Conservation (phyloP, 1,140 invertebrate species). For the Drosophila parabipectinata region DNA sequence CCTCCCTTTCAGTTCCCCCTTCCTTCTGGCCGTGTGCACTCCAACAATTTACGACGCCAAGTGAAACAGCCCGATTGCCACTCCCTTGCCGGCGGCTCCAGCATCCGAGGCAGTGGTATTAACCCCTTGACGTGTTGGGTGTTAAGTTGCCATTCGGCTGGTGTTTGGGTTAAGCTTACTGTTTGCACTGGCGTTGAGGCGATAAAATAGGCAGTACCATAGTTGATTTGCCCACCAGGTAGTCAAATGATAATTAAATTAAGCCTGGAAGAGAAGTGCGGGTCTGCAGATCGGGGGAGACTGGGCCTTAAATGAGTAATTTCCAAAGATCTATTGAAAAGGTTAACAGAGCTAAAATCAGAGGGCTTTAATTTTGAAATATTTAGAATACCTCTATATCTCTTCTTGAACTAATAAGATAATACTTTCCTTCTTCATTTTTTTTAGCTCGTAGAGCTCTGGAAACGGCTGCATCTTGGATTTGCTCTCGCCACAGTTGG, state of each 20-base stretch:
- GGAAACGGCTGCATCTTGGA: constrained; percentile 74
- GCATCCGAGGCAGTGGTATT: constrained; percentile 61
- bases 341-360: too few relatives aligned
- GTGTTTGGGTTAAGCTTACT: constrained; percentile 82
- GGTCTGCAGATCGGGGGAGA: neutral
- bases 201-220: constrained; percentile 57
- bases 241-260: constrained; percentile 41
- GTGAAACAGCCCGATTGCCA: neutral
- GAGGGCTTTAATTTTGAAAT: too few relatives aligned
- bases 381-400: too few relatives aligned
- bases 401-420: neutral
- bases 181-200: constrained; percentile 62
- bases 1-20: constrained; percentile 10
- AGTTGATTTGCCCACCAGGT: constrained; percentile 64
- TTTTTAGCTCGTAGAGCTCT: constrained; percentile 64
- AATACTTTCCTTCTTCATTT: neutral
- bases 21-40: neutral
- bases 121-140: constrained; percentile 80
- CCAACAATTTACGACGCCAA: constrained; percentile 52
- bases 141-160: constrained; percentile 77
- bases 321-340: neutral
- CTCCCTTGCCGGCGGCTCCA: constrained; percentile 18
- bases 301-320: constrained; percentile 21
- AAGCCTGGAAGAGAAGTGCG: neutral
- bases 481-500: constrained; percentile 78